Evolutionary conservation across 2,113 vertebrate species (phyloP).

Genomic region (Mirza zaza): DNA sequence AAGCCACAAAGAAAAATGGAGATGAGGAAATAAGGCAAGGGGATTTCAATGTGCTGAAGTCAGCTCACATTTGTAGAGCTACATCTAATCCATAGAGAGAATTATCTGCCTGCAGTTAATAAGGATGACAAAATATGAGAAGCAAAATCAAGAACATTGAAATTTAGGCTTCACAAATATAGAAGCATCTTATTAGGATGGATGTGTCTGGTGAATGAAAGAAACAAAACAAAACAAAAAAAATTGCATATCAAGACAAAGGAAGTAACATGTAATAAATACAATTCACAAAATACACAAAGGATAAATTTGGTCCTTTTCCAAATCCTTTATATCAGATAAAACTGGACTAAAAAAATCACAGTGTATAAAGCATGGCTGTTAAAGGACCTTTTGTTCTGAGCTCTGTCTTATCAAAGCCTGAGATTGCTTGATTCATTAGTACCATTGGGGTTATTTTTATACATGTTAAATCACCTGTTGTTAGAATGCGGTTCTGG

Average conservation of each 20-base stretch:
- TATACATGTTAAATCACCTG: conserved; percentile 71
- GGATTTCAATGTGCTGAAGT: neutral
- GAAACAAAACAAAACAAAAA: neutral
- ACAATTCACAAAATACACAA: neutral
- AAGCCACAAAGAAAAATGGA: neutral
- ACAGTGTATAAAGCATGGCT: neutral
- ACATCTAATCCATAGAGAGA: neutral
- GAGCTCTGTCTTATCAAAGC: neutral
- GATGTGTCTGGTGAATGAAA: neutral
- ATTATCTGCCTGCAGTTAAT: neutral
- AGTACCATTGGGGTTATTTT: conserved; percentile 74
- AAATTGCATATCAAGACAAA: conserved; percentile 22
- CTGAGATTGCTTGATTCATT: conserved; percentile 53
- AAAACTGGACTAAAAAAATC: conserved; percentile 1
- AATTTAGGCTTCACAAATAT: neutral
- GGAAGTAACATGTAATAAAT: conserved; percentile 22
- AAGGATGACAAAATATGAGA: neutral
- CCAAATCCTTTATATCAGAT: neutral
- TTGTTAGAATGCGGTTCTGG: conserved; percentile 68
- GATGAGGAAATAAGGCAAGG: neutral
- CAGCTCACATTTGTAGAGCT: neutral
- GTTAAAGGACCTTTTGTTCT: conserved; percentile 32
- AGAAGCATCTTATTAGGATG: neutral
- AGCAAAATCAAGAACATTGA: neutral
- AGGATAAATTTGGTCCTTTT: neutral